These are phyloP conservation scores for Macrophya alboannulata DNA, from an alignment of 2,888 invertebrate genomes.

Conservation along the genomic window DNA sequence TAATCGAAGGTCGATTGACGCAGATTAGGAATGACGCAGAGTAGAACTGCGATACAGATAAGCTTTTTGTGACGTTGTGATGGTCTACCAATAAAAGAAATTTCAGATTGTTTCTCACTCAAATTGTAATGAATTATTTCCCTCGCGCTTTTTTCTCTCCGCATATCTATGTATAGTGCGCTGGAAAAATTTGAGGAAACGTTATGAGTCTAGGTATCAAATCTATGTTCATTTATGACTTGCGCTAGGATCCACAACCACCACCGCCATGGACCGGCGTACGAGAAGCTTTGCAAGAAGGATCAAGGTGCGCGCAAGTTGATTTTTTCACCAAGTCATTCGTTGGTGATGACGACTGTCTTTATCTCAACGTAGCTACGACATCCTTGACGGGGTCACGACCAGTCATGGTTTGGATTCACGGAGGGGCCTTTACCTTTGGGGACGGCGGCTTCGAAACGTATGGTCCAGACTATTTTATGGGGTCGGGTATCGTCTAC, in stretches of 20 bases:
- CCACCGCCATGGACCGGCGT: constrained; percentile 78
- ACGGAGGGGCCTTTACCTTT: constrained; percentile 21
- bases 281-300: constrained; percentile 78
- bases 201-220: not conserved
- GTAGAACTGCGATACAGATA: too few relatives aligned
- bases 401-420: constrained; percentile 50
- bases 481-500: constrained; percentile 27
- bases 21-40: too few relatives aligned
- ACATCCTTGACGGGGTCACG: constrained; percentile 64
- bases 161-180: too few relatives aligned
- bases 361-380: constrained; percentile 80
- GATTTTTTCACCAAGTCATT: not conserved
- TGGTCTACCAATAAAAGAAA: too few relatives aligned
- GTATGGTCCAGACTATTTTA: constrained; percentile 41
- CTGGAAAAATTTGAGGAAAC: too few relatives aligned
- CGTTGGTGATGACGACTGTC: constrained; percentile 80
- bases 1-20: too few relatives aligned
- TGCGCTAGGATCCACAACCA: constrained; percentile 77
- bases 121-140: too few relatives aligned
- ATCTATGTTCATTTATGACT: not conserved
- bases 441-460: constrained; percentile 13
- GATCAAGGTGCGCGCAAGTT: constrained; percentile 71
- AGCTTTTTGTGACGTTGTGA: too few relatives aligned
- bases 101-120: too few relatives aligned
- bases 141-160: too few relatives aligned